Percentiles rank a stretch among this genome's conserved stretches.
Evolutionary conservation across 2,888 invertebrate species (phyloP).

Genomic region (Caenorhabditis panamensis): DNA sequence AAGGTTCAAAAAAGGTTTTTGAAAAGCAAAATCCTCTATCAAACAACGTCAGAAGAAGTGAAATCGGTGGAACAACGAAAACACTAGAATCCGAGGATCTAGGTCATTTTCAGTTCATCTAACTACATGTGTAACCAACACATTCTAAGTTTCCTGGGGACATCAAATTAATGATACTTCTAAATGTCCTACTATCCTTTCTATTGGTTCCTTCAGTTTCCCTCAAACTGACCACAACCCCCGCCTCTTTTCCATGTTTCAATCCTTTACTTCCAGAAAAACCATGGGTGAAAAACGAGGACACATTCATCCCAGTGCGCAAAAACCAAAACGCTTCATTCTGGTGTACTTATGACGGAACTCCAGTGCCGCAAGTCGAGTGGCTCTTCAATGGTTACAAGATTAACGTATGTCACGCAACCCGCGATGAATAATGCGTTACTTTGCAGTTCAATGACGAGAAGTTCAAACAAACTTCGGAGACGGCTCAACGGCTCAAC

Average conservation of each 20-base stretch:
- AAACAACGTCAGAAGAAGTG: too few relatives aligned
- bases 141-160: neutral
- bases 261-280: constrained; percentile 71
- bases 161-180: neutral
- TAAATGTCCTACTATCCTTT: neutral
- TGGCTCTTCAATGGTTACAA: constrained; percentile 77
- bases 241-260: too few relatives aligned
- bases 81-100: too few relatives aligned
- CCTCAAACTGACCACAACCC: constrained; percentile 10
- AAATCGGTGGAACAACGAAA: too few relatives aligned
- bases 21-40: too few relatives aligned
- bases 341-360: constrained; percentile 75
- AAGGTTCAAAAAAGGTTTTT: too few relatives aligned
- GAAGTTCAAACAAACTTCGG: constrained; percentile 62
- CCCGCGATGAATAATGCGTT: constrained; percentile 32
- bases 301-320: constrained; percentile 70
- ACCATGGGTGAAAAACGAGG: constrained; percentile 73
- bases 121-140: neutral
- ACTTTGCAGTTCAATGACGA: constrained; percentile 64
- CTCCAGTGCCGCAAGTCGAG: constrained; percentile 73
- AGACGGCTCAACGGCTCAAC: constrained; percentile 61
- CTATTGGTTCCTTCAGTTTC: constrained; percentile 4
- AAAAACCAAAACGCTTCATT: constrained; percentile 67
- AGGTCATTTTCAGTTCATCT: neutral
- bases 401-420: constrained; percentile 69